phyloP scores from a whole-genome alignment of 2,113 vertebrate species.

The Lagenorhynchus albirostris region DNA sequence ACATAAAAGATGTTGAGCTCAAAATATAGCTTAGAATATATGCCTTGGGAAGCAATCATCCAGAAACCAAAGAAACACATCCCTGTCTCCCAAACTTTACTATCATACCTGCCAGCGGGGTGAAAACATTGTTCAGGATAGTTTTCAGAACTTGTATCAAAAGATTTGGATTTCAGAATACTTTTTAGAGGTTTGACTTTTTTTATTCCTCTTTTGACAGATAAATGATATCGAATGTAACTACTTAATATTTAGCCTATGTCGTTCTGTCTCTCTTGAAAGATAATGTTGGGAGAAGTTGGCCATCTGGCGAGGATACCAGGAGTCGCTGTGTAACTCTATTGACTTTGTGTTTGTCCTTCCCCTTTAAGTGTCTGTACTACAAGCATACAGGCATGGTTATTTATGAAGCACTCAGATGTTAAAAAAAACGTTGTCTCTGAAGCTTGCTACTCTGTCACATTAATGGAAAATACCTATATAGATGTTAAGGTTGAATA shows the following conservation, averaged over 20 bases:
- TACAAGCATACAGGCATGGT: background rate
- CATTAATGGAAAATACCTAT: background rate
- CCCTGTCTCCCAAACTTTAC: background rate
- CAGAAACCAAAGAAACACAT: background rate
- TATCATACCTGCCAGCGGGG: fast-evolving
- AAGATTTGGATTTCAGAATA: background rate
- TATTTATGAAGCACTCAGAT: background rate
- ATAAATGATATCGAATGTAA: background rate
- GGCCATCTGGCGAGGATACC: background rate
- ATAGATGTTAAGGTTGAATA: background rate
- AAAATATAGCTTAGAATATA: background rate
- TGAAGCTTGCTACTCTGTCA: background rate
- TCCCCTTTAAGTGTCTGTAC: background rate
- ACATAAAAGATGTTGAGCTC: background rate
- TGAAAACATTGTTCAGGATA: background rate
- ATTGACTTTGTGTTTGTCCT: background rate
- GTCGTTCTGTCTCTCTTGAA: background rate
- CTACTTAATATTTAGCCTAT: background rate
- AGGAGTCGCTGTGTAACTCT: background rate
- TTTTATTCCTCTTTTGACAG: background rate
- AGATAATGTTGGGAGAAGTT: background rate
- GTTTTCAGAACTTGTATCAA: background rate
- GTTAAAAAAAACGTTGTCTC: background rate
- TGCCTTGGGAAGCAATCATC: background rate
- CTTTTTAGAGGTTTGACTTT: background rate